Evolutionary conservation across 2,113 vertebrate species (phyloP).

Genomic region (Osmerus mordax): DNA sequence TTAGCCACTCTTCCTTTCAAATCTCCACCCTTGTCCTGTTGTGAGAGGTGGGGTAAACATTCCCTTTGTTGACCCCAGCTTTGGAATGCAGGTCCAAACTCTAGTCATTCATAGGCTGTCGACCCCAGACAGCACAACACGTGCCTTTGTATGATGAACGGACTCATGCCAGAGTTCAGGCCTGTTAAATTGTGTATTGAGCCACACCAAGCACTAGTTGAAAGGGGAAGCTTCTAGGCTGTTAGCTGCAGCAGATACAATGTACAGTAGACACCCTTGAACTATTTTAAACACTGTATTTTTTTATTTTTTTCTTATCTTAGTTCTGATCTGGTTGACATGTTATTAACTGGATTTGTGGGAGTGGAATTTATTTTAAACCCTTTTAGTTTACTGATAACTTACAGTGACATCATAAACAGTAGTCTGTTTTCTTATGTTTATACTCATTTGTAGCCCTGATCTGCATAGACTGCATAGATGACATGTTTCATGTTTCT

Average conservation of each 20-base stretch:
- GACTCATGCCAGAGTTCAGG: not conserved
- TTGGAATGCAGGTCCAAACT: slow-evolving; percentile 34
- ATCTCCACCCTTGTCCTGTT: slow-evolving; percentile 45
- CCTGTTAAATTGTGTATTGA: slow-evolving; percentile 8
- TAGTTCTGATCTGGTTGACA: slow-evolving; percentile 9
- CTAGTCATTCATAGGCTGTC: slow-evolving; percentile 20
- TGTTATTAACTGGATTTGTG: slow-evolving; percentile 12
- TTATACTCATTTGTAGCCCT: too few relatives aligned
- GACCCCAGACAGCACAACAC: slow-evolving; percentile 16
- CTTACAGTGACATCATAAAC: not conserved
- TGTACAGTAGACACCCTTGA: not conserved
- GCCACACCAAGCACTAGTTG: not conserved
- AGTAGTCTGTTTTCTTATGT: not conserved
- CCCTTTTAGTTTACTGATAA: not conserved
- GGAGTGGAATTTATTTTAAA: not conserved
- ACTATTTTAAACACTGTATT: not conserved
- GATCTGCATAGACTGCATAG: too few relatives aligned
- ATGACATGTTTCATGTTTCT: too few relatives aligned
- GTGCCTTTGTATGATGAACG: slow-evolving; percentile 10
- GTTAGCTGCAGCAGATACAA: not conserved
- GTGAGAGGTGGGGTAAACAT: slow-evolving; percentile 31
- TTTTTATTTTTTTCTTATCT: not conserved
- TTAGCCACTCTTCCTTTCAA: slow-evolving; percentile 38
- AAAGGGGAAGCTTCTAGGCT: not conserved
- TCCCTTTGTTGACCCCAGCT: slow-evolving; percentile 34